Base-by-base conservation (phyloP, 2,113 vertebrate genomes). In the Scomber japonicus region DNA sequence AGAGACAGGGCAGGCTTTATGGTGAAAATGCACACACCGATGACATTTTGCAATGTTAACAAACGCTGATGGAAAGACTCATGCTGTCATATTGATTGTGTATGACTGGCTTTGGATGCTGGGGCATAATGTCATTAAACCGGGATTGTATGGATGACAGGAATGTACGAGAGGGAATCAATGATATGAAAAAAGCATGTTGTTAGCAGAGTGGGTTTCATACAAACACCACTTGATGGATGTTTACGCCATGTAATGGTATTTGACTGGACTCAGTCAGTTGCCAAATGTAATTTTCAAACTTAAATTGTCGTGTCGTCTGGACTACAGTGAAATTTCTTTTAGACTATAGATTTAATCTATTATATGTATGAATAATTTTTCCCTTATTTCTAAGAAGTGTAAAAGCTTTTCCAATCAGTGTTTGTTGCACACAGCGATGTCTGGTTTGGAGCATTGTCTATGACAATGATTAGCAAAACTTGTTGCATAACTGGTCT, bases 71-170 rank as follows among this genome's bases (percentile, higher is more conserved):
- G 83, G 79, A 91, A 88, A 83, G 85, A 86, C 73, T 82, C 88
- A 66, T 84, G 90, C 91, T 91, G 92, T 67, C 73, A 19, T 91
- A 92, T 90, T 90, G 90, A 92, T 89, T 46, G 46, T 24, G 90
- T 88, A 83, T 75, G 88, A 92, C 92, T 89, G 88, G 82, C 81
- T 91, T 91, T 94, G 75, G 80, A 89, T 82, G 78, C 78, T 57
- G 66, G 55, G 71, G 84, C 71, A 73, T 94, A 90, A 92, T 91
- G 87, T 78, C 75, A 90, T 91, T 92, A 92, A 75, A 70, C 44
- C 69, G 59, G 57, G 74, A 84, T 89, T 87, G 88, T 87, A 85
- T 91, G 87, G 88, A 86, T 90, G 86, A 85, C 87, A 88, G 88
- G 60, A 85, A 88, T 75, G 79, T 51, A 85, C 17, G n/a, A 82